Conservation (phyloP, 2,888 invertebrate species). For the Neoscelio sp. region DNA sequence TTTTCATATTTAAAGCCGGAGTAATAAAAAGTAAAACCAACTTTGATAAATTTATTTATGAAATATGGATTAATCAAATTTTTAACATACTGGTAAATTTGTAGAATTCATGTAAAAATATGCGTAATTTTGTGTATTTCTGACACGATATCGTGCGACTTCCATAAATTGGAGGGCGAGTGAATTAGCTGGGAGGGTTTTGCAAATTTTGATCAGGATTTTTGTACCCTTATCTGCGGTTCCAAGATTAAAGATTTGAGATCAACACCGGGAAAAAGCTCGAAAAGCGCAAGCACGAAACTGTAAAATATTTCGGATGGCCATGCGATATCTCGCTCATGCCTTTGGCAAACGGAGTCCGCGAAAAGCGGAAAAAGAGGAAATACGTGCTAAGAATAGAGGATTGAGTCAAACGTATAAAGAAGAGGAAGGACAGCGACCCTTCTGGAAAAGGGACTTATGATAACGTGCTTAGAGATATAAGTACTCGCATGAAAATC, state of each 20-base stretch:
- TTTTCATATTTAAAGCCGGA: too few species aligned
- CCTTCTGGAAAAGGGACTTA: conserved; percentile 65
- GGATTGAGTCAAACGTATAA: conserved; percentile 65
- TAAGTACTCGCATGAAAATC: conserved; percentile 67
- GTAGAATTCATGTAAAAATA: too few species aligned
- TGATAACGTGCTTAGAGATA: conserved; percentile 70
- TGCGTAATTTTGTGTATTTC: too few species aligned
- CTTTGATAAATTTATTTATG: too few species aligned
- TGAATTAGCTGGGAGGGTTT: too few species aligned
- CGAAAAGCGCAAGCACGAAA: conserved; percentile 61
- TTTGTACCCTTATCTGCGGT: conserved; percentile 49
- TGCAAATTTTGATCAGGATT: conserved; percentile 53
- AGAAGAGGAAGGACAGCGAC: conserved; percentile 64
- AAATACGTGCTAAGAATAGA: conserved; percentile 67
- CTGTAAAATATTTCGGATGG: conserved; percentile 68
- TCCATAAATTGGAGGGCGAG: too few species aligned
- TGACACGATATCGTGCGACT: too few species aligned
- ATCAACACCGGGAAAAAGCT: conserved; percentile 44
- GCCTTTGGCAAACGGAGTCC: conserved; percentile 61
- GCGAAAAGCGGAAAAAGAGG: conserved; percentile 66
- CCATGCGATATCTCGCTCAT: conserved; percentile 65
- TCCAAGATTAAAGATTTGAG: conserved; percentile 58
- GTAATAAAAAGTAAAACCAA: too few species aligned
- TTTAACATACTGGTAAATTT: too few species aligned
- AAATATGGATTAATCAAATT: too few species aligned